phyloP scores from a whole-genome alignment of 2,888 invertebrate species.

The Syrphus vitripennis region DNA sequence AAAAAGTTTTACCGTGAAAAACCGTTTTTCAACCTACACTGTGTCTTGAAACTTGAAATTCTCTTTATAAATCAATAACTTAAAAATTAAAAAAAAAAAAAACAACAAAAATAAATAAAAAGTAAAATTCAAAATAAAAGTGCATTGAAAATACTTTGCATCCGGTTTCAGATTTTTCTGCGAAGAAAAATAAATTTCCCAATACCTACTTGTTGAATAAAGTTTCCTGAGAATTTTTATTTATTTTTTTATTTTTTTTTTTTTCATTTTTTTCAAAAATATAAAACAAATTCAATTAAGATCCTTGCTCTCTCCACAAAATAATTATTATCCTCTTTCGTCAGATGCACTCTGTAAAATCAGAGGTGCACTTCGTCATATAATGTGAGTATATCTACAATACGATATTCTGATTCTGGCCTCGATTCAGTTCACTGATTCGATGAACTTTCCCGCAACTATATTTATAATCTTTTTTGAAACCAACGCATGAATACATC shows the following conservation, averaged over 20 bases:
- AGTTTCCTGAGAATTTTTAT: neutral
- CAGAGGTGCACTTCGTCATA: neutral
- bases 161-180: neutral
- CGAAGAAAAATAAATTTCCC: neutral
- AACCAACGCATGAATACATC: conserved; percentile 48
- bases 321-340: conserved; percentile 15
- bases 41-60: too few species aligned
- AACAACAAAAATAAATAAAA: too few species aligned
- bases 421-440: conserved; percentile 62
- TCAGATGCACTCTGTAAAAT: neutral
- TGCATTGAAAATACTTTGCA: neutral
- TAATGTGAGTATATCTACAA: neutral
- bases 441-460: conserved; percentile 53
- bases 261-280: neutral
- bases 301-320: conserved; percentile 18
- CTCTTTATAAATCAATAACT: too few species aligned
- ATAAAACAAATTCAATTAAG: conserved; percentile 30
- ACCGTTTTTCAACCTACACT: too few species aligned
- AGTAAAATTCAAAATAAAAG: too few species aligned
- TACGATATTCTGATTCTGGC: conserved; percentile 33
- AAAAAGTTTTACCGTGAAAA: too few species aligned
- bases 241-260: neutral
- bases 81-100: too few species aligned
- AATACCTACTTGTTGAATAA: neutral
- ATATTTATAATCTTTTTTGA: conserved; percentile 43